Evolutionary conservation across 2,888 invertebrate genomes (phyloP).

Genomic region (Prenolepis imparis): DNA sequence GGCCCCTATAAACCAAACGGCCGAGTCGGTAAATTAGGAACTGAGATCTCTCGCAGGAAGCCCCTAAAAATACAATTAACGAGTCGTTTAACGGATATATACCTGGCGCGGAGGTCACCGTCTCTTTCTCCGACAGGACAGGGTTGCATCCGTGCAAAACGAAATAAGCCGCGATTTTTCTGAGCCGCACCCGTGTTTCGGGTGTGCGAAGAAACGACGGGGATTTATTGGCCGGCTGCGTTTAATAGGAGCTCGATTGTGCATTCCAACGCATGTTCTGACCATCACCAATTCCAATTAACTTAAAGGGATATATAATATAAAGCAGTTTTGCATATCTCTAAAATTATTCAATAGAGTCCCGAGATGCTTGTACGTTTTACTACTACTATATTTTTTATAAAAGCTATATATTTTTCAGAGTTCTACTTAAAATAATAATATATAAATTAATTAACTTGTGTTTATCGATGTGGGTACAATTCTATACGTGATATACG

Average conservation of each 20-base stretch:
- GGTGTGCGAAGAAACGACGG: slow-evolving; percentile 50
- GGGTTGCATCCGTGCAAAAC: slow-evolving; percentile 61
- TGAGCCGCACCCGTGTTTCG: slow-evolving; percentile 48
- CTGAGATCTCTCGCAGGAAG: slow-evolving; percentile 78
- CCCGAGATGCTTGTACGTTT: neutral
- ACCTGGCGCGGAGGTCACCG: slow-evolving; percentile 72
- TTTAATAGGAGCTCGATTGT: slow-evolving; percentile 53
- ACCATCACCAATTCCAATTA: slow-evolving; percentile 41
- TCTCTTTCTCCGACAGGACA: slow-evolving; percentile 50
- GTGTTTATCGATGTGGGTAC: neutral
- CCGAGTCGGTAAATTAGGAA: slow-evolving; percentile 84
- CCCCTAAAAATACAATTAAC: slow-evolving; percentile 84
- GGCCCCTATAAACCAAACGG: slow-evolving; percentile 83
- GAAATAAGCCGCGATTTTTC: slow-evolving; percentile 54
- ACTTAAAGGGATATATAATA: slow-evolving; percentile 31
- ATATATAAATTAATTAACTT: slow-evolving; percentile 19
- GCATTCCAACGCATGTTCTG: slow-evolving; percentile 37
- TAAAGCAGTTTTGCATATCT: slow-evolving; percentile 30
- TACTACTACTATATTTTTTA: neutral
- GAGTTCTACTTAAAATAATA: neutral
- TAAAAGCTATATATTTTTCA: neutral
- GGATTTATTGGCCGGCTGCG: slow-evolving; percentile 47
- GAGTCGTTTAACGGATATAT: slow-evolving; percentile 80
- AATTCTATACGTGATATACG: neutral
- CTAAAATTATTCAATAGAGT: slow-evolving; percentile 11